Percentiles rank a stretch among this genome's conserved stretches.
These are phyloP conservation scores for Gonatopus flavifemur DNA, from an alignment of 1,140 invertebrate genomes.

Conservation along the genomic window DNA sequence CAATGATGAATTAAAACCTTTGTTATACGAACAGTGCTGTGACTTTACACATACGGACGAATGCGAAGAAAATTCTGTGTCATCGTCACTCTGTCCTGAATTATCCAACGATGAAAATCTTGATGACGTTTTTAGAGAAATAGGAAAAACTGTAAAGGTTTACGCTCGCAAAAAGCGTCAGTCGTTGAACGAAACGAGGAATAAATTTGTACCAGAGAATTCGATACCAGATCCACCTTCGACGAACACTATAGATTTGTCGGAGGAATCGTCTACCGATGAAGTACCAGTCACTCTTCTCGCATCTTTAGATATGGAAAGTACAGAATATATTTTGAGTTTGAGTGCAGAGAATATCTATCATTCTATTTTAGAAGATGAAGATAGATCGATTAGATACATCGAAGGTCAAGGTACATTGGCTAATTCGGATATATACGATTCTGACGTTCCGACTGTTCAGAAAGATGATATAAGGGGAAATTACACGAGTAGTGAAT, in stretches of 20 bases:
- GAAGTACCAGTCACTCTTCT: conserved; percentile 43
- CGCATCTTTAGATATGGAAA: conserved; percentile 43
- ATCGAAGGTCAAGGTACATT: no score
- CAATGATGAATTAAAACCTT: conserved; percentile 18
- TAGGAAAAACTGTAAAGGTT: conserved; percentile 49
- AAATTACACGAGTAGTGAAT: not conserved
- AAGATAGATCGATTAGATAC: conserved; percentile 15
- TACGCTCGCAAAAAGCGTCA: conserved; percentile 49
- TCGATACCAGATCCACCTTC: conserved; percentile 30
- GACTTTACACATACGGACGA: conserved; percentile 37
- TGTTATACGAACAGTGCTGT: conserved; percentile 43
- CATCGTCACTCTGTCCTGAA: conserved; percentile 17
- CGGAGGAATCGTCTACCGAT: conserved; percentile 39
- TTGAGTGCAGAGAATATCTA: conserved; percentile 43
- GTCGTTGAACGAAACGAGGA: conserved; percentile 26
- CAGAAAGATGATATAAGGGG: conserved; percentile 19
- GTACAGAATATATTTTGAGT: conserved; percentile 45
- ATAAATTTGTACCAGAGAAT: conserved; percentile 27
- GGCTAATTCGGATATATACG: conserved; percentile 13
- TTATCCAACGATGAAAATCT: conserved; percentile 18
- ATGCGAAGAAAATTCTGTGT: conserved; percentile 14
- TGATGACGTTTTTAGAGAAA: conserved; percentile 33
- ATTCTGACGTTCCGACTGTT: conserved; percentile 4
- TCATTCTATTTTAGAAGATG: conserved; percentile 37
- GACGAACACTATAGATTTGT: conserved; percentile 46